Percentiles rank a stretch among this genome's conserved stretches.
Conservation (phyloP, 1,140 invertebrate species). For the Tetranychus urticae region DNA sequence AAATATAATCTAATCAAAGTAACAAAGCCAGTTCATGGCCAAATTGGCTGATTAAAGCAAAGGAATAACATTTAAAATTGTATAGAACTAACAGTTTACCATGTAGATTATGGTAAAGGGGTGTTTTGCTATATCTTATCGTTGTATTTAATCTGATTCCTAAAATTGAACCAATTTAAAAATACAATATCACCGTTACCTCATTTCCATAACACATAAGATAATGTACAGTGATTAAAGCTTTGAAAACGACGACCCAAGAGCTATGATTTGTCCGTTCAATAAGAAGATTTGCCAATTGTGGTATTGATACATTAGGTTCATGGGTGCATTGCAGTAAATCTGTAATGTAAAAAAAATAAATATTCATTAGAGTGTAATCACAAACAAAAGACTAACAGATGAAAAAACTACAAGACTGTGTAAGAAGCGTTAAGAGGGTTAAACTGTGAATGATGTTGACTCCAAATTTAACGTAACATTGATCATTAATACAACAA, state of each 20-base stretch:
- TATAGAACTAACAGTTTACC: too few relatives aligned
- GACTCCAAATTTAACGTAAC: too few relatives aligned
- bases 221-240: slow-evolving; percentile 92
- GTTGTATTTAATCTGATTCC: neutral
- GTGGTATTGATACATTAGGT: slow-evolving; percentile 96
- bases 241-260: slow-evolving; percentile 97
- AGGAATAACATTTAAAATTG: too few relatives aligned
- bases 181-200: slow-evolving; percentile 31
- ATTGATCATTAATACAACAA: too few relatives aligned
- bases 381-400: neutral
- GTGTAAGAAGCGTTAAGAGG: too few relatives aligned
- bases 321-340: slow-evolving; percentile 97
- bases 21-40: neutral
- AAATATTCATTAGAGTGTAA: slow-evolving; percentile 16
- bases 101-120: neutral
- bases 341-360: slow-evolving; percentile 36
- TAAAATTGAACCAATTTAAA: neutral
- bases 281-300: slow-evolving; percentile 88
- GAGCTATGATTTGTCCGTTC: slow-evolving; percentile 89
- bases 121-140: neutral
- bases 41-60: neutral
- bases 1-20: too few relatives aligned
- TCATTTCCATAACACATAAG: slow-evolving; percentile 99
- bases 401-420: neutral
- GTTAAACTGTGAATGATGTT: too few relatives aligned